Percentiles rank a stretch among this genome's conserved stretches.
Conservation (phyloP, 2,888 invertebrate species). For the Pristionchus fissidentatus region DNA sequence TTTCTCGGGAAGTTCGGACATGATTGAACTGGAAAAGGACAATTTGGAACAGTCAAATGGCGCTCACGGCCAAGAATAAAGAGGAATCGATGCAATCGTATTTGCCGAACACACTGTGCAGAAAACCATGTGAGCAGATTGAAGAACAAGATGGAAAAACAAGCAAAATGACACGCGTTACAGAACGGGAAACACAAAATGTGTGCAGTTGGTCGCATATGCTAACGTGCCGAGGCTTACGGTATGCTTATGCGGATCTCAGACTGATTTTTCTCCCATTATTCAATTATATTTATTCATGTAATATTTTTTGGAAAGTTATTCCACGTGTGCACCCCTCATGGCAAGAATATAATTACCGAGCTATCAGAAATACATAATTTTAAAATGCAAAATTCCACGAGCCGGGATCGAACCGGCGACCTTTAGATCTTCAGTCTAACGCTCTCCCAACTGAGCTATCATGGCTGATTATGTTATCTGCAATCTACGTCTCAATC, state of each 20-base stretch:
- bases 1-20: constrained; percentile 30
- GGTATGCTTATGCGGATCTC: not conserved
- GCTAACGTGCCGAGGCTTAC: not conserved
- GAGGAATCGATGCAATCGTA: not conserved
- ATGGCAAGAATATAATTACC: too few relatives aligned
- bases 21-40: not conserved
- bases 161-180: not conserved
- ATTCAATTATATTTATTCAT: not conserved
- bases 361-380: too few relatives aligned
- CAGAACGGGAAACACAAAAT: not conserved
- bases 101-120: too few relatives aligned
- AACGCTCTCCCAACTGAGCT: constrained; percentile 75
- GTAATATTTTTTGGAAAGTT: too few relatives aligned
- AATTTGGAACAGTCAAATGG: not conserved
- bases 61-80: not conserved
- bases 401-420: constrained; percentile 75
- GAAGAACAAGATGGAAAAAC: not conserved
- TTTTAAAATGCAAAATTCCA: too few relatives aligned
- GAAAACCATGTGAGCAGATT: not conserved
- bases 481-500: not conserved
- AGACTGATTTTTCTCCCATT: not conserved
- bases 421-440: constrained; percentile 76
- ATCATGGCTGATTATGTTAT: constrained; percentile 1
- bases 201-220: not conserved
- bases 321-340: too few relatives aligned